Percentiles rank a stretch among this genome's conserved stretches.
phyloP scores from a whole-genome alignment of 2,888 invertebrate species.

The Augiades crinisus region DNA sequence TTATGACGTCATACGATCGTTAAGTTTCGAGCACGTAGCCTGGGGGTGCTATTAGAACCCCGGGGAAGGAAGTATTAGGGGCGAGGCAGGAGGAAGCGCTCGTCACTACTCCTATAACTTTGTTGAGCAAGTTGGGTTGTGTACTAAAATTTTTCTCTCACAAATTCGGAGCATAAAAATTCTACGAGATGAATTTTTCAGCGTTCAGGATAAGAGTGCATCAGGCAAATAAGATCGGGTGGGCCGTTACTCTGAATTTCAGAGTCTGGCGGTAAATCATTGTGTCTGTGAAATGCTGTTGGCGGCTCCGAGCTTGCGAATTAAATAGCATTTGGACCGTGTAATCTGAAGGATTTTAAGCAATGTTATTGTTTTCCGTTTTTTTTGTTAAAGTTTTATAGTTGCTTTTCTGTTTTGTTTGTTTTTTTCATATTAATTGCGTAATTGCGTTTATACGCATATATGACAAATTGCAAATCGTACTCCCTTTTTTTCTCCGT shows the following conservation, averaged over 20 bases:
- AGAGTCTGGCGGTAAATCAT: slow-evolving; percentile 37
- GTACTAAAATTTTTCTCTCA: slow-evolving; percentile 29
- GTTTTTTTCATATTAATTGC: no score
- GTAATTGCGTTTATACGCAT: no score
- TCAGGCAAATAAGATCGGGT: slow-evolving; percentile 37
- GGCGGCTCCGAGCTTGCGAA: slow-evolving; percentile 26
- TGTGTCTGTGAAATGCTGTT: slow-evolving; percentile 34
- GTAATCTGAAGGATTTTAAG: slow-evolving; percentile 12
- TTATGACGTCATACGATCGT: neutral
- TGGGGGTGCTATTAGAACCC: slow-evolving; percentile 3
- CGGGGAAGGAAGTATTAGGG: slow-evolving; percentile 6
- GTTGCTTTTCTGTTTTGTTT: slow-evolving; percentile 13
- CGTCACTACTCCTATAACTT: slow-evolving; percentile 16
- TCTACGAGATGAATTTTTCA: slow-evolving; percentile 31
- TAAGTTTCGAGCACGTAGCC: neutral
- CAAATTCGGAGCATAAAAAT: slow-evolving; percentile 28
- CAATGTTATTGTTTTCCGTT: neutral
- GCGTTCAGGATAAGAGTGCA: slow-evolving; percentile 35
- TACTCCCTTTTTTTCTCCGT: no score
- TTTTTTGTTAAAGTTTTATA: no score
- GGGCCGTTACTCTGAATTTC: slow-evolving; percentile 35
- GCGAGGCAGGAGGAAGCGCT: neutral
- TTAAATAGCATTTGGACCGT: slow-evolving; percentile 26
- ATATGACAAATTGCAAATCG: no score
- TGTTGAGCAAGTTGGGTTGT: slow-evolving; percentile 20